A percentile compares a stretch with the other conserved stretches of the same genome.
These are phyloP conservation scores for Phyto melanocephala DNA, from an alignment of 2,888 invertebrate species.

Conservation along the genomic window DNA sequence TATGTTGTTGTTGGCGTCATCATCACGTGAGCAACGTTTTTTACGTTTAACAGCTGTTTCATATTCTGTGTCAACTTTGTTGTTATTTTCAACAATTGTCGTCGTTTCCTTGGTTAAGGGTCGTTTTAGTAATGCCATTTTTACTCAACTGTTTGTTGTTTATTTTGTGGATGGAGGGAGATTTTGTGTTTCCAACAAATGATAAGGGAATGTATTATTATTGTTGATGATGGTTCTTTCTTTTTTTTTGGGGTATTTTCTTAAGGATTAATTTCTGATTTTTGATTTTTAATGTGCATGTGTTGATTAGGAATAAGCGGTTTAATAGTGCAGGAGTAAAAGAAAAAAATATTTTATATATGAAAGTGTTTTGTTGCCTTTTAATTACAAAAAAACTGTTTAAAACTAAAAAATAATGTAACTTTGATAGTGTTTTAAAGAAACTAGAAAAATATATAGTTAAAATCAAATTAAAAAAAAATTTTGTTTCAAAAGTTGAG, in stretches of 20 bases:
- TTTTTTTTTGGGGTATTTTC: constrained; percentile 3
- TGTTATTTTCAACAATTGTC: constrained; percentile 73
- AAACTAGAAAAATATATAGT: too few species aligned
- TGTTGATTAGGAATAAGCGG: background rate
- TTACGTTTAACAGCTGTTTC: constrained; percentile 77
- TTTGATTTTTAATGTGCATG: constrained; percentile 2
- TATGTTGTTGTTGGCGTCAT: constrained; percentile 71
- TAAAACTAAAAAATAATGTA: too few species aligned
- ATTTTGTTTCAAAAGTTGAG: too few species aligned
- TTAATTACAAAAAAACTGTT: background rate
- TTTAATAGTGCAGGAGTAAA: constrained; percentile 35
- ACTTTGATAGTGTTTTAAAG: too few species aligned
- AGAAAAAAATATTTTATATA: constrained; percentile 41
- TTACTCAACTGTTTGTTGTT: constrained; percentile 14
- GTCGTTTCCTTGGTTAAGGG: constrained; percentile 78
- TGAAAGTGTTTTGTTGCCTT: background rate
- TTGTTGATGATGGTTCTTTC: background rate
- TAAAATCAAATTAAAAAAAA: too few species aligned
- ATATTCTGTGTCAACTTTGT: constrained; percentile 73
- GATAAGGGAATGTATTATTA: constrained; percentile 24
- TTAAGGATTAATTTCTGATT: constrained; percentile 23
- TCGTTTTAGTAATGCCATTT: constrained; percentile 78
- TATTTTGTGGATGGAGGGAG: background rate
- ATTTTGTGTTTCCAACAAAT: constrained; percentile 24
- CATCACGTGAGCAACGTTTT: constrained; percentile 77